Evolutionary conservation across 2,888 invertebrate genomes (phyloP), one percentile per base, ranked within the genome.

Genomic region (Micoletzkya japonica): DNA sequence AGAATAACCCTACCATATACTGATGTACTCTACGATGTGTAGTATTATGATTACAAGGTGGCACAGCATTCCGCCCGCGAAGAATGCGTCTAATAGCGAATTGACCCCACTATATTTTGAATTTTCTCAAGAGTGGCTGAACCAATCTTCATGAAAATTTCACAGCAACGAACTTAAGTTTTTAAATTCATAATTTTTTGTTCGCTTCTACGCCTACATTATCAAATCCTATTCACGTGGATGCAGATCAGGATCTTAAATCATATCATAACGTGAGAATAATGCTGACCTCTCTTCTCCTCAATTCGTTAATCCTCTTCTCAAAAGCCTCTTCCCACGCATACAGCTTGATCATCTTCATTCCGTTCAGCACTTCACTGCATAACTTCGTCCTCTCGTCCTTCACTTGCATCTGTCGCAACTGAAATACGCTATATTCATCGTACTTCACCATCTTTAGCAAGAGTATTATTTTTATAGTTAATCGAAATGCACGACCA

Each of bases 171-270:
- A n/a, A n/a, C n/a, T n/a, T n/a, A n/a, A n/a, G n/a, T n/a, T n/a
- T n/a, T n/a, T 60, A n/a, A 49, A 26, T 50, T n/a, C 70, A 26
- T 24, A 70, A 52, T 32, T 70, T 49, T 52, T 74, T 74, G 70
- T 75, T 76, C 61, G 72, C 70, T 28, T 73, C 61, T 36, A 73
- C 73, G 52, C 76, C 75, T 2, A 71, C 72, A 30, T 70, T 70
- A 56, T 77, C 77, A 76, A 76, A 77, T 0, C 73, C 77, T 77
- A 4, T 76, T 72, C 17, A 76, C 72, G 70, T 75, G 76, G 17
- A 77, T 75, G 26, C 77, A 76, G 34, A 73, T 76, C 10, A 77
- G 68, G 64, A 77, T 67, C 76, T 75, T 64, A 28, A 74, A 30
- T 44, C 24, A 61, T 30, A n/a, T 2, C 20, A 28, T n/a, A n/a